Percentiles rank a stretch among this genome's conserved stretches.
Conservation (phyloP, 2,797 vertebrate species). For the Syngnathus acus region DNA sequence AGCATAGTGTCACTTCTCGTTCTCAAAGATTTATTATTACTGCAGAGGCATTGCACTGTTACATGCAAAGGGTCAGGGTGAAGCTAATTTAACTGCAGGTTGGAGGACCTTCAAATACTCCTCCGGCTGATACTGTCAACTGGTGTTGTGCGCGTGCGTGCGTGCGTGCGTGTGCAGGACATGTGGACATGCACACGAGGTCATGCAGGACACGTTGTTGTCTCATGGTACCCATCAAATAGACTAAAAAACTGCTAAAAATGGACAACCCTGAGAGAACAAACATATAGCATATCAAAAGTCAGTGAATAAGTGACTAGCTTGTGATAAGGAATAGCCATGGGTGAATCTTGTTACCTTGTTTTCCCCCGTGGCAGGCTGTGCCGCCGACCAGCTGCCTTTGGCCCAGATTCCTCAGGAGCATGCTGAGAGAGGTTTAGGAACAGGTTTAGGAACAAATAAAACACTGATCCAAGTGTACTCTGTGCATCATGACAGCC, state of each 20-base stretch:
- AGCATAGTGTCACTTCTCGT: not conserved
- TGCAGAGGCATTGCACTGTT: not conserved
- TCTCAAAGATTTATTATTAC: not conserved
- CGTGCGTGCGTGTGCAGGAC: not conserved
- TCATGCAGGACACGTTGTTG: not conserved
- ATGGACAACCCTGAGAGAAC: not conserved
- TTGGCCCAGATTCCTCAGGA: conserved; percentile 46
- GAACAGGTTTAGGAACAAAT: no score
- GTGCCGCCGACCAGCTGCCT: conserved; percentile 12
- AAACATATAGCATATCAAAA: not conserved
- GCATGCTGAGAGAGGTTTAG: not conserved
- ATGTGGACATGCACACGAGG: not conserved
- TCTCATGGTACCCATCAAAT: not conserved
- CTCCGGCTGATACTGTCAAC: not conserved
- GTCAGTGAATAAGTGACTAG: not conserved
- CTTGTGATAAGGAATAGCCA: not conserved
- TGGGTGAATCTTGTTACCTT: not conserved
- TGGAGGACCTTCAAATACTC: not conserved
- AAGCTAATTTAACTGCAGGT: conserved; percentile 2
- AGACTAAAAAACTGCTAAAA: not conserved
- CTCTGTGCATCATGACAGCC: no score
- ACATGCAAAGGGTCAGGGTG: not conserved
- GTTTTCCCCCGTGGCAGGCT: not conserved
- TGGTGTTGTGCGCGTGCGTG: not conserved
- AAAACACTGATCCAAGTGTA: no score